Conservation (phyloP, 2,113 vertebrate species). For the Sialia sialis region DNA sequence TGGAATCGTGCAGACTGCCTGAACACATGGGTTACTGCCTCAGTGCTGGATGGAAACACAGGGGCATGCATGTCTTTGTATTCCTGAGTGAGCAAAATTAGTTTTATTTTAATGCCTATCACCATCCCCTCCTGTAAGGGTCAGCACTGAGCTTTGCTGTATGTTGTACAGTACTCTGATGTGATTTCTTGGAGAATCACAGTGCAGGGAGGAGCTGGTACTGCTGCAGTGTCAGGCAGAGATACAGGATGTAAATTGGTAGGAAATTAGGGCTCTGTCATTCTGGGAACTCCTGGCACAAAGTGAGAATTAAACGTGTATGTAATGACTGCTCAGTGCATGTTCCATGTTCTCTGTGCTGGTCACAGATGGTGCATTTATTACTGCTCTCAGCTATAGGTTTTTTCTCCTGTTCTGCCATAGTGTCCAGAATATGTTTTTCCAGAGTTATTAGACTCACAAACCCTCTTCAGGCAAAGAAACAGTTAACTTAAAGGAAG, state of each 20-base stretch:
- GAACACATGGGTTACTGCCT: not conserved
- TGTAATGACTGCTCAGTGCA: not conserved
- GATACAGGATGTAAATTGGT: not conserved
- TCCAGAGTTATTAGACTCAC: not conserved
- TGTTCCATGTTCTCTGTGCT: not conserved
- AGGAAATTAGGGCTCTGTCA: not conserved
- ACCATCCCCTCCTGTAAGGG: not conserved
- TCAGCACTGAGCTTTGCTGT: not conserved
- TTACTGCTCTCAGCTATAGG: not conserved
- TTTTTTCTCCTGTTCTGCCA: not conserved
- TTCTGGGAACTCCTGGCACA: not conserved
- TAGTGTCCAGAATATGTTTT: not conserved
- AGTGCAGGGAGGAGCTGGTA: not conserved
- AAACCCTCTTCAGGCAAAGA: not conserved
- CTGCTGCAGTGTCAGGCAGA: not conserved
- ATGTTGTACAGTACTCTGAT: not conserved
- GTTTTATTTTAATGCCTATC: not conserved
- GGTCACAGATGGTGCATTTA: not conserved
- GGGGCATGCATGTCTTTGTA: fast-evolving
- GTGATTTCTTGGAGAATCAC: not conserved
- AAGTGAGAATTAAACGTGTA: not conserved
- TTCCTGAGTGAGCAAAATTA: not conserved
- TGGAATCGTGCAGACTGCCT: fast-evolving
- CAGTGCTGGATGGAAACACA: not conserved
- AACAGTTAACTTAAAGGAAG: not conserved